These are phyloP conservation scores for Buphagus erythrorhynchus DNA, from an alignment of 2,797 vertebrate genomes.

Conservation along the genomic window DNA sequence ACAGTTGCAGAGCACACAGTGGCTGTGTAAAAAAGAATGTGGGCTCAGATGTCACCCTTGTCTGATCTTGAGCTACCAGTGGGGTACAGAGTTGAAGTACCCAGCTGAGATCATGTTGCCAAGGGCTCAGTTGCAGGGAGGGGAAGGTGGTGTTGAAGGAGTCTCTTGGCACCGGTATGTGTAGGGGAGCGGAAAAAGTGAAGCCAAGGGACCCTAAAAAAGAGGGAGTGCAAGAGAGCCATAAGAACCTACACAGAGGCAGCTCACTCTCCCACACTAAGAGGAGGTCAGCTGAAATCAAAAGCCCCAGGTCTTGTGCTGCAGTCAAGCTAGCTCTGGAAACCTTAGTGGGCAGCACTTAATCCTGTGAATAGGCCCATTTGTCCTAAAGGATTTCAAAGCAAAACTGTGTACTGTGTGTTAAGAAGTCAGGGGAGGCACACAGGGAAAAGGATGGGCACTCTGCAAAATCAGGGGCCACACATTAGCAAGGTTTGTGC, in stretches of 20 bases:
- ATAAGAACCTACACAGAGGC: neutral
- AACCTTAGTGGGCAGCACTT: neutral
- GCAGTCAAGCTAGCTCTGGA: neutral
- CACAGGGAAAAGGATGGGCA: neutral
- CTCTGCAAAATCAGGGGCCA: neutral
- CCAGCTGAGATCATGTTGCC: neutral
- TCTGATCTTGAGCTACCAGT: constrained; percentile 4
- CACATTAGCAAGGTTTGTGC: neutral
- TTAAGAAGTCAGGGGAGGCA: neutral
- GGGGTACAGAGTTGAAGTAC: neutral
- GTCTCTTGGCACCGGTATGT: neutral
- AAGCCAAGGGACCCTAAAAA: neutral
- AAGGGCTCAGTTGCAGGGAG: neutral
- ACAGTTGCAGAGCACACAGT: neutral
- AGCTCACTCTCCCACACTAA: neutral
- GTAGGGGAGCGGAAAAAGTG: neutral
- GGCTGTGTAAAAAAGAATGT: neutral
- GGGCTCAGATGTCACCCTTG: constrained; percentile 55
- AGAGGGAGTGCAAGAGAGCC: neutral
- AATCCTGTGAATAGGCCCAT: neutral
- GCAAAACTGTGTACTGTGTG: neutral
- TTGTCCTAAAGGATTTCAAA: neutral
- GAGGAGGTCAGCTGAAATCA: neutral
- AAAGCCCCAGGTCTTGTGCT: neutral
- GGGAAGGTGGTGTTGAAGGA: neutral